These are phyloP conservation scores for Ochropleura plecta DNA, from an alignment of 2,888 invertebrate genomes.

Conservation along the genomic window DNA sequence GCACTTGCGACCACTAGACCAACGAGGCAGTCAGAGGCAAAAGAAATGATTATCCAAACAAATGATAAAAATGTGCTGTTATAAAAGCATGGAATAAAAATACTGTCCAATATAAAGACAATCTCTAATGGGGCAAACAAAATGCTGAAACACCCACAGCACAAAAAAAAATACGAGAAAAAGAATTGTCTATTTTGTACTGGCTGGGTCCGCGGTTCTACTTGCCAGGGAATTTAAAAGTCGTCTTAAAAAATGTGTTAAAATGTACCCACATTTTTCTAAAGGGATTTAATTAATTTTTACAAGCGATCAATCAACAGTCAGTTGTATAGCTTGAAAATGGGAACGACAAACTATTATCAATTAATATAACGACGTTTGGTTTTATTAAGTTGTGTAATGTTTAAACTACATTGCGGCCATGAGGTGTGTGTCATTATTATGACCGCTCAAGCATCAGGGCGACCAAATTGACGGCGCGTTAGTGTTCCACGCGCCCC, in stretches of 20 bases:
- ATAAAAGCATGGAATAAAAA: slow-evolving; percentile 9
- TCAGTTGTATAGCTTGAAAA: not conserved
- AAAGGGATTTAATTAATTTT: not conserved
- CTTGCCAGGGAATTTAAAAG: not conserved
- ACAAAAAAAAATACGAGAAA: too few relatives aligned
- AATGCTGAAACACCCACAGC: slow-evolving; percentile 15
- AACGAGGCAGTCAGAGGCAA: too few relatives aligned
- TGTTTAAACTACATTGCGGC: not conserved
- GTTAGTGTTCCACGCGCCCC: too few relatives aligned
- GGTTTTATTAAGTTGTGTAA: not conserved
- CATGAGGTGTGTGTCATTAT: not conserved
- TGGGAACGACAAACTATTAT: not conserved
- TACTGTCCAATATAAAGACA: slow-evolving; percentile 13
- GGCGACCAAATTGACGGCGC: too few relatives aligned
- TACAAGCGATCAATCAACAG: not conserved
- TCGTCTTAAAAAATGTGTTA: not conserved
- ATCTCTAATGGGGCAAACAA: slow-evolving; percentile 13
- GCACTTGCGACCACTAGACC: too few relatives aligned
- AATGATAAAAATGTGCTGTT: slow-evolving; percentile 18
- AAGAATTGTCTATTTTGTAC: too few relatives aligned
- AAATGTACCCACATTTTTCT: not conserved
- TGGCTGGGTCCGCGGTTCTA: not conserved
- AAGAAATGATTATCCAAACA: not conserved
- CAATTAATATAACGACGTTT: not conserved
- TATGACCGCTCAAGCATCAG: not conserved